Base-by-base conservation (phyloP, 2,113 vertebrate species). In the Ammodytes marinus region DNA sequence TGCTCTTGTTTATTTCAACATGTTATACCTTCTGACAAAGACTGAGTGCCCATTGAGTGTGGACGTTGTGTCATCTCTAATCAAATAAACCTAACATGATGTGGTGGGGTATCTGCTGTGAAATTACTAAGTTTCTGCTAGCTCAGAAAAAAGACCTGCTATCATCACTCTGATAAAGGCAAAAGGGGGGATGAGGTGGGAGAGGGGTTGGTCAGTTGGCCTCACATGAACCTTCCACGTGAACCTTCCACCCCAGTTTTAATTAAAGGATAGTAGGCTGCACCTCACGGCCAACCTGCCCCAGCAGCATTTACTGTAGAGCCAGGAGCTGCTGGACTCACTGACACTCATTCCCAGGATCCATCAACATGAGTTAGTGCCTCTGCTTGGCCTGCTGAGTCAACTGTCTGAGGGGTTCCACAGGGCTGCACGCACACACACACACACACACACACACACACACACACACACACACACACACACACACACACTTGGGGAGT, bases 361-460 rank as follows among this genome's bases (percentile, higher is more conserved):
- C 86, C 84, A 86, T 88, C 90, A 92, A 87, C 89, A 84, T 86
- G 90, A 93, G 72, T 66, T 84, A 93, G 80, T 85, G 83, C 80
- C 67, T 75, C 45, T 17, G 73, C 58, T 27, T 43, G 45, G 58
- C 78, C 86, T 88, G 90, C 90, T 91, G 93, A 94, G 81, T 95
- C 94, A 94, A 89, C 66, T 35, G 80, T 91, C 83, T 87, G 63
- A 85, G 85, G 82, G 82, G 71, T 88, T 90, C 84, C 87, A 88
- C 84, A 67, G 58, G 76, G 69, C 76, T 78, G 80, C 88, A 61
- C n/a, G 4, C 57, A 69, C 35, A 59, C 61, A 43, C 43, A 64
- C 64, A 68, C 35, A 52, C 2, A 14, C 5, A 71, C 12, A 43
- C 15, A 15, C 2, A 46, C n/a, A n/a, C n/a, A n/a, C n/a, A n/a